phyloP scores from a whole-genome alignment of 2,888 invertebrate species.

The Hypolimnas misippus region DNA sequence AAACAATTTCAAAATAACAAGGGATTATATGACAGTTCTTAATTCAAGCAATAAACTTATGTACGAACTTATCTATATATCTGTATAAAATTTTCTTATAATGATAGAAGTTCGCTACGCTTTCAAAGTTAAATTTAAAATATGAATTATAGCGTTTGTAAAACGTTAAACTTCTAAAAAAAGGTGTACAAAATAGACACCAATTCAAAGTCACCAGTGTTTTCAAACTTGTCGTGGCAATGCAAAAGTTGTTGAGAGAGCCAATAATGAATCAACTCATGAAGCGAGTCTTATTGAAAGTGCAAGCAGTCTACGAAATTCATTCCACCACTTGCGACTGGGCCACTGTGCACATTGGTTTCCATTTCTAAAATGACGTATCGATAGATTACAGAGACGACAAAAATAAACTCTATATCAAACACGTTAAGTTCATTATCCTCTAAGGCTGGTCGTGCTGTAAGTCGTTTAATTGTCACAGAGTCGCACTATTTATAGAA shows the following conservation, averaged over 20 bases:
- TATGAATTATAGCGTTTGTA: too few species aligned
- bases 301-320: constrained; percentile 75
- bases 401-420: constrained; percentile 46
- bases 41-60: too few species aligned
- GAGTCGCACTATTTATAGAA: constrained; percentile 71
- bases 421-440: constrained; percentile 46
- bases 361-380: constrained; percentile 41
- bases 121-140: too few species aligned
- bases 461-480: constrained; percentile 47
- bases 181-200: too few species aligned
- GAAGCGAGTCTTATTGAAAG: constrained; percentile 71
- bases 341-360: constrained; percentile 59
- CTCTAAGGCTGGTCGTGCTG: constrained; percentile 27
- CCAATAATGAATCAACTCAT: constrained; percentile 59
- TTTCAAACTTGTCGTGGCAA: constrained; percentile 39
- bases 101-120: too few species aligned
- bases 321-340: constrained; percentile 73
- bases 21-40: too few species aligned
- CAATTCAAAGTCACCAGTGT: background rate
- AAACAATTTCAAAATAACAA: too few species aligned
- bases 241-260: constrained; percentile 52
- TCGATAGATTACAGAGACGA: constrained; percentile 23
- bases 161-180: too few species aligned
- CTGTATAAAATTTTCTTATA: too few species aligned
- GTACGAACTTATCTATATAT: too few species aligned